Base-by-base conservation (phyloP, 2,797 vertebrate genomes). In the Nyctibius grandis region DNA sequence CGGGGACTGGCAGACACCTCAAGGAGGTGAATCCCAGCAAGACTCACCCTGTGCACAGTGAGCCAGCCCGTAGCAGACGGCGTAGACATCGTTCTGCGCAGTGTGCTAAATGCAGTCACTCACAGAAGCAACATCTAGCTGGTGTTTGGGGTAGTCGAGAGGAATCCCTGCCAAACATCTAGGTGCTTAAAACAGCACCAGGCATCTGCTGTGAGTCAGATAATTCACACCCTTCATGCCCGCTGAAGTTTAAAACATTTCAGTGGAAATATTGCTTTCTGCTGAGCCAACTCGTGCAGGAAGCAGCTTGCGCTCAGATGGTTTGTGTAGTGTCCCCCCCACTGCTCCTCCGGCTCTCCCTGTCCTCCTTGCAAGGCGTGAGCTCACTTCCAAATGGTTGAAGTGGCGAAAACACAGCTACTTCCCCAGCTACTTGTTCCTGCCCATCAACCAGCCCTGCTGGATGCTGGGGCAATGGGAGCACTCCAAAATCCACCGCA, bases 151-250 rank as follows among this genome's bases (percentile, higher is more conserved):
- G 8, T 83, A 74, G 63, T 33, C 2, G 5, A 81, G 51, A 77
- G 76, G 51, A 88, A 44, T 64, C 60, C 11, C 64, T 84, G 93
- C 79, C 92, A 94, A 90, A 68, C 56, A 86, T 74, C 79, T 70
- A 93, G 90, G 88, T 75, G 92, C 90, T 86, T 85, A 36, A 51
- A 93, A 56, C 76, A 94, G 83, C 85, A 90, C 85, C 60, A 91
- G 85, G 73, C 93, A 80, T 64, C 90, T 95, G 85, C 82, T 95
- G 76, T 18, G 29, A 83, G 79, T 77, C 83, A 90, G 68, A 48
- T 48, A 50, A 77, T 91, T 91, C 92, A 75, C 88, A 91, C 83
- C 69, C 80, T 77, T 75, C 44, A 1, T 91, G 83, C 85, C 80
- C 83, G 64, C 76, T 53, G 68, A 59, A 79, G 50, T 61, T 93